phyloP scores from a whole-genome alignment of 2,888 invertebrate species.

The Drosophila eohydei region DNA sequence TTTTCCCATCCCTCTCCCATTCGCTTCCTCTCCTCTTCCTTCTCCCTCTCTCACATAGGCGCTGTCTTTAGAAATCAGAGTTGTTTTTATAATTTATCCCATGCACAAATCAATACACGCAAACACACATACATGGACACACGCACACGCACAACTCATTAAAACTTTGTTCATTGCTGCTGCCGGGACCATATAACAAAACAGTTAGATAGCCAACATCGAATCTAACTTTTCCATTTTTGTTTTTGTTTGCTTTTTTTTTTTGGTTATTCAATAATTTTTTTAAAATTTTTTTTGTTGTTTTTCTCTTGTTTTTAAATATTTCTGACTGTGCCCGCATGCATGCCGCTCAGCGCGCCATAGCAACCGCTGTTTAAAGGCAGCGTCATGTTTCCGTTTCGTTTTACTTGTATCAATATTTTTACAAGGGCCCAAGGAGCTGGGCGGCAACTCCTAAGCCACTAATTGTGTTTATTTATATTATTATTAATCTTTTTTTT shows the following conservation, averaged over 20 bases:
- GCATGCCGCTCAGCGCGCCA: constrained; percentile 30
- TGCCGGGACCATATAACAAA: constrained; percentile 30
- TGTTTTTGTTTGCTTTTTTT: constrained; percentile 5
- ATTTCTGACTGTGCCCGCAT: constrained; percentile 21
- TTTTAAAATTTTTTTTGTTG: constrained; percentile 5
- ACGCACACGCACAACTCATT: constrained; percentile 10
- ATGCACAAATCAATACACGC: constrained; percentile 24
- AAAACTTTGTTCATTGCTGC: constrained; percentile 47
- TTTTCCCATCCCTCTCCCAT: constrained; percentile 9
- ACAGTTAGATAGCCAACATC: constrained; percentile 15
- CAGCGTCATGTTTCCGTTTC: constrained; percentile 67
- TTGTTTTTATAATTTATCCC: constrained; percentile 17
- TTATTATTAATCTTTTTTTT: constrained; percentile 5
- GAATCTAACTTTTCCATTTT: constrained; percentile 4
- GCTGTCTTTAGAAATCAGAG: constrained; percentile 31
- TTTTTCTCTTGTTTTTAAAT: neutral
- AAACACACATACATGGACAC: constrained; percentile 1
- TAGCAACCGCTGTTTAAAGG: constrained; percentile 64
- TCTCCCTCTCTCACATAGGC: constrained; percentile 11
- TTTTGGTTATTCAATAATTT: constrained; percentile 5
- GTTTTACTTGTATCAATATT: constrained; percentile 46
- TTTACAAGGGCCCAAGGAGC: constrained; percentile 45
- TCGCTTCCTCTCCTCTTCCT: constrained; percentile 5
- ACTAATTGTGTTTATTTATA: constrained; percentile 16
- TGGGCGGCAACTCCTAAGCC: constrained; percentile 33